Evolutionary conservation across 2,113 vertebrate genomes (phyloP), one percentile per base, ranked within the genome.

Genomic region (Eolophus roseicapilla): DNA sequence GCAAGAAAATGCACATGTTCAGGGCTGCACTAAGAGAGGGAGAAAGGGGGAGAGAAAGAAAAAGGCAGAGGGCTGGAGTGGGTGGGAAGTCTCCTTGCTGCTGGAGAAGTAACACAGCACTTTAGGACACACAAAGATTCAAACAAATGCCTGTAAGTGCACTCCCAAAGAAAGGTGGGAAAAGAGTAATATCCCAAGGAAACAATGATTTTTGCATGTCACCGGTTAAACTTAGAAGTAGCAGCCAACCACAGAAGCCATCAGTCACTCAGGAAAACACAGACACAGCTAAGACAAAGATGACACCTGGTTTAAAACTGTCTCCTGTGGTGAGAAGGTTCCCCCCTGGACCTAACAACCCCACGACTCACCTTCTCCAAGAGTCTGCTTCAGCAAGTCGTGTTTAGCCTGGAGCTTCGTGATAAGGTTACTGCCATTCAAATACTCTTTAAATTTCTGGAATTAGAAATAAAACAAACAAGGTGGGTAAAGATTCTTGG

Each of bases 351-450:
- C 39, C 50, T 12, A 2, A 10, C 20, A 2, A 10, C 20, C 52
- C 46, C 13, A 1, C 1, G 0, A 91, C 99, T 98, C 95, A 99
- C 99, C 99, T 99, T 99, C 99, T 75, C 99, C 99, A 11, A 99
- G 97, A 3, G 99, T 99, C 97, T 99, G 99, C 97, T 99, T 99
- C 96, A 99, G 98, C 89, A 99, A 98, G 97, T 99, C 99, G 2
- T 99, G 99, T 95, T 99, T 99, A 93, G 99, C 99, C 97, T 99
- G 99, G 28, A 99, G 98, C 97, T 99, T 99, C 7, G 99, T 98
- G 97, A 99, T 99, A 70, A 99, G 99, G 96, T 99, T 99, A 93
- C 99, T 99, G 96, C 99, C 99, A 43, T 99, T 99, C 97, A 99
- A 97, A 93, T 99, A 99, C 90, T 99, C 99, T 87, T 99, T 99